phyloP scores from a whole-genome alignment of 1,140 invertebrate genomes.

The Drosophila kanapiae region DNA sequence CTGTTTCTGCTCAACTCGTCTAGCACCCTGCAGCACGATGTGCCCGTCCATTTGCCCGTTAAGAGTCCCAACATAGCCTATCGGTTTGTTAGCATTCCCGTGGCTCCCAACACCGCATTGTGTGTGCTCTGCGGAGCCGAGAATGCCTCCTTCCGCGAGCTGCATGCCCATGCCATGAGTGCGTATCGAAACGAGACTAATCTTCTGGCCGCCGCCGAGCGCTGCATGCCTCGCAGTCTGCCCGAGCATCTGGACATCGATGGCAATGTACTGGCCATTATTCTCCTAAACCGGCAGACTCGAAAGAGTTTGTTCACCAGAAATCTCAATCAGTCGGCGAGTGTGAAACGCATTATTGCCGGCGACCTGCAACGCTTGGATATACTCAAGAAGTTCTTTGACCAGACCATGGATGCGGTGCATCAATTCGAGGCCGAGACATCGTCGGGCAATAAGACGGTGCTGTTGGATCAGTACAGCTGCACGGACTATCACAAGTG shows the following conservation, averaged over 20 bases:
- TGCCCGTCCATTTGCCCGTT: slow-evolving; percentile 91
- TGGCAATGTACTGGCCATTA: slow-evolving; percentile 69
- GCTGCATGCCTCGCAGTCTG: slow-evolving; percentile 67
- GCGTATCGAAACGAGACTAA: slow-evolving; percentile 61
- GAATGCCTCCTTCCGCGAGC: slow-evolving; percentile 68
- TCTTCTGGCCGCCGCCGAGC: slow-evolving; percentile 61
- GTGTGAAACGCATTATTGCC: slow-evolving; percentile 67
- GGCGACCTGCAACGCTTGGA: slow-evolving; percentile 74
- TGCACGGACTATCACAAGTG: slow-evolving; percentile 81
- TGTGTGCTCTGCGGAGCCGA: slow-evolving; percentile 77
- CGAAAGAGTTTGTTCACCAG: slow-evolving; percentile 70
- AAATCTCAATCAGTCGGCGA: slow-evolving; percentile 69
- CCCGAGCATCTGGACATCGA: slow-evolving; percentile 75
- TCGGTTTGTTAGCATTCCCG: slow-evolving; percentile 74
- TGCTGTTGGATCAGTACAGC: slow-evolving; percentile 71
- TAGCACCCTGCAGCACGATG: slow-evolving; percentile 88
- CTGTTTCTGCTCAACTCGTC: slow-evolving; percentile 88
- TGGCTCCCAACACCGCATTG: slow-evolving; percentile 59
- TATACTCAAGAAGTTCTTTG: slow-evolving; percentile 74
- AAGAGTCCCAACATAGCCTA: slow-evolving; percentile 89
- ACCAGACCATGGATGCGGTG: slow-evolving; percentile 69
- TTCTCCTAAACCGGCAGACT: slow-evolving; percentile 61
- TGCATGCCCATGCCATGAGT: slow-evolving; percentile 67
- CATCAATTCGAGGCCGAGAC: slow-evolving; percentile 37
- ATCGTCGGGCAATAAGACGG: slow-evolving; percentile 18